Evolutionary conservation across 2,797 vertebrate genomes (phyloP).

Genomic region (Podarcis lilfordi): DNA sequence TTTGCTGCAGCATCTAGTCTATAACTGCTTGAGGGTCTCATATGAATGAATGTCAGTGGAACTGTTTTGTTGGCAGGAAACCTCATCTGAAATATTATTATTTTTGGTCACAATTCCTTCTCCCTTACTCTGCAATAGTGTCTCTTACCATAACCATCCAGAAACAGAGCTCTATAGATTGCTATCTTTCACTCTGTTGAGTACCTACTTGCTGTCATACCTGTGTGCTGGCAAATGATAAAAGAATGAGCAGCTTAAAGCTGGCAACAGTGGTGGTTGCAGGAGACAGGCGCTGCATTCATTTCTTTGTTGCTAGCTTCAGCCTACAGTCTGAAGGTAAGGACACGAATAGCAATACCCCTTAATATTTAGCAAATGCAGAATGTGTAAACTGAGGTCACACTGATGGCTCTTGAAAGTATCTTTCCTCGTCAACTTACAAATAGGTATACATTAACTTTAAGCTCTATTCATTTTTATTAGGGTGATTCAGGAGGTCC

Average conservation of each 20-base stretch:
- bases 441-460: background rate
- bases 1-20: too few species aligned
- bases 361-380: background rate
- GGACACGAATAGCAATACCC: background rate
- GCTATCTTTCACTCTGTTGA: background rate
- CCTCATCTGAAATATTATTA: background rate
- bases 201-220: background rate
- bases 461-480: conserved; percentile 28
- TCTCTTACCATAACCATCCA: background rate
- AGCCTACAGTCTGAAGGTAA: background rate
- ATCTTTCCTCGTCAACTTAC: background rate
- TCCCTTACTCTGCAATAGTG: background rate
- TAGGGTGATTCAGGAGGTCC: conserved; percentile 68
- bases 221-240: background rate
- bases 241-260: background rate
- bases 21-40: background rate
- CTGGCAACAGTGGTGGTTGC: background rate
- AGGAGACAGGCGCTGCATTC: background rate
- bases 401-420: background rate
- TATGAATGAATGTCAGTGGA: background rate
- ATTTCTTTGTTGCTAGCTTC: background rate
- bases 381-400: background rate
- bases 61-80: background rate
- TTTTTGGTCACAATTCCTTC: background rate
- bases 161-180: background rate